These are phyloP conservation scores for Varecia variegata DNA, from an alignment of 2,797 vertebrate genomes.

Conservation along the genomic window DNA sequence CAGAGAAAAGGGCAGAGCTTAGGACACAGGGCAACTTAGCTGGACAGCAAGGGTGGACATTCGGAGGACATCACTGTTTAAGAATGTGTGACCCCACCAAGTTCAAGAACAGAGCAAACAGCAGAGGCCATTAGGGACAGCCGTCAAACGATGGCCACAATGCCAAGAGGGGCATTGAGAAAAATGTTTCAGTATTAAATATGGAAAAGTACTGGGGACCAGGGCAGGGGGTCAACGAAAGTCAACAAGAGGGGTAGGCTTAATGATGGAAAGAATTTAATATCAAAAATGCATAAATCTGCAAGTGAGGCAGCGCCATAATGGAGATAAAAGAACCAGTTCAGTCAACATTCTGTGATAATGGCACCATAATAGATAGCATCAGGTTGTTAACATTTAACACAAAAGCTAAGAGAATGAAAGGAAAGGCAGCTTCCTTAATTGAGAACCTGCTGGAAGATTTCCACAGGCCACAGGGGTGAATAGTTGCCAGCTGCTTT, in stretches of 20 bases:
- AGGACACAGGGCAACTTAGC: slow-evolving; percentile 85
- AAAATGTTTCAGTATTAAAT: slow-evolving; percentile 90
- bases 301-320: slow-evolving; percentile 90
- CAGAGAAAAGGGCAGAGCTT: slow-evolving; percentile 84
- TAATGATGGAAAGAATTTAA: slow-evolving; percentile 97
- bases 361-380: slow-evolving; percentile 88
- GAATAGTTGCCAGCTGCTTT: slow-evolving; percentile 53
- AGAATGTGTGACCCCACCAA: slow-evolving; percentile 92
- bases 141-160: slow-evolving; percentile 85
- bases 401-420: slow-evolving; percentile 91
- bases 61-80: slow-evolving; percentile 88
- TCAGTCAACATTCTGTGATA: slow-evolving; percentile 92
- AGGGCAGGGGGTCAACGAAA: slow-evolving; percentile 95
- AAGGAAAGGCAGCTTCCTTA: slow-evolving; percentile 82
- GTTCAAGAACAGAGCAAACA: slow-evolving; percentile 99
- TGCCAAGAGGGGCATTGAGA: slow-evolving; percentile 78
- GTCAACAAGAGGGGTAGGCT: slow-evolving; percentile 97
- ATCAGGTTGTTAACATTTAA: slow-evolving; percentile 91
- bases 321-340: slow-evolving; percentile 92
- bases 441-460: slow-evolving; percentile 67
- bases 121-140: slow-evolving; percentile 91
- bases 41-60: slow-evolving; percentile 89
- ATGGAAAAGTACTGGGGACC: slow-evolving; percentile 94
- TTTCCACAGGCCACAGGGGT: slow-evolving; percentile 81
- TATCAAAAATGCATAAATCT: slow-evolving; percentile 99